phyloP scores from a whole-genome alignment of 2,113 vertebrate species.

The Lycocorax pyrrhopterus region DNA sequence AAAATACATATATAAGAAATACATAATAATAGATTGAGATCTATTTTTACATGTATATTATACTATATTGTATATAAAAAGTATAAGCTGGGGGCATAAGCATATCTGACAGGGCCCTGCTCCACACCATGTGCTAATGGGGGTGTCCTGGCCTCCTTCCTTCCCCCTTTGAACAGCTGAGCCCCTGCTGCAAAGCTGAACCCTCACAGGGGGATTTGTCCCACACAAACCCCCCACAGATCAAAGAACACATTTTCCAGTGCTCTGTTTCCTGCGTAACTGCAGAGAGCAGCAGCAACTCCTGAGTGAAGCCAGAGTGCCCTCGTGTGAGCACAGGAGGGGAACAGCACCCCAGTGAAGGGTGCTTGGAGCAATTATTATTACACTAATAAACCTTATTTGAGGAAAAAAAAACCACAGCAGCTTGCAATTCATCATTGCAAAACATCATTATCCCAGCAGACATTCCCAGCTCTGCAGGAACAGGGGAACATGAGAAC shows the following conservation, averaged over 20 bases:
- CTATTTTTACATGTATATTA: neutral
- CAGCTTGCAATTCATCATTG: neutral
- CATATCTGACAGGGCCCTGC: neutral
- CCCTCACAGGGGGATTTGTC: neutral
- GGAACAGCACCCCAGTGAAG: neutral
- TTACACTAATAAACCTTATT: neutral
- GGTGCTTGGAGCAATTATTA: neutral
- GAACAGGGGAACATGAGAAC: neutral
- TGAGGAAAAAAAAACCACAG: neutral
- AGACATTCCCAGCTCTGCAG: neutral
- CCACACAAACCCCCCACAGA: neutral
- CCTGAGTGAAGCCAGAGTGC: neutral
- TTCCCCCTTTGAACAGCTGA: neutral
- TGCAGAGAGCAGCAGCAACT: neutral
- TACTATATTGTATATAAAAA: neutral
- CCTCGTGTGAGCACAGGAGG: constrained; percentile 54
- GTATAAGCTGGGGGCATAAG: neutral
- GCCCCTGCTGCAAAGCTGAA: neutral
- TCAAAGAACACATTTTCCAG: neutral
- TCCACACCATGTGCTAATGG: neutral
- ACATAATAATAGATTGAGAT: too few relatives aligned
- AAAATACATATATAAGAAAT: neutral
- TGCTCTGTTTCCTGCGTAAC: neutral
- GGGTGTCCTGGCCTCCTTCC: neutral
- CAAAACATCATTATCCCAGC: neutral